Evolutionary conservation across 2,888 invertebrate species (phyloP), one percentile per base, ranked within the genome.

Genomic region (Rhagium mordax): DNA sequence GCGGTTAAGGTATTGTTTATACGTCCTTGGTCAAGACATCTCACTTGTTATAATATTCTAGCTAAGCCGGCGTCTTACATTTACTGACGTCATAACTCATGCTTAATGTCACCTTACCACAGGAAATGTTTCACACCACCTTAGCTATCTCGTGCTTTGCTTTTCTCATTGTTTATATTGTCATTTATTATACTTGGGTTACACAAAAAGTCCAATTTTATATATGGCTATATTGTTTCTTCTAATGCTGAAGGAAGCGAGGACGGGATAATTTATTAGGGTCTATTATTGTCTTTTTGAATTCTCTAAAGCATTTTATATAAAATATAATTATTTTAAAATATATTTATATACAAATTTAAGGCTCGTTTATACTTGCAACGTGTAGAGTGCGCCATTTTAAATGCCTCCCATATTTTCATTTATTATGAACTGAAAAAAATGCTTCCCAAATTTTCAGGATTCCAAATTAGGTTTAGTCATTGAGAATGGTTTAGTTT

Each of bases 21-120:
- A 78, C 75, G 79, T 79, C 79, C 80, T 81, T 78, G 79, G 77
- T 76, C 78, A 78, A 79, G 82, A 83, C 82, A 78, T 83, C 83
- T 83, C 83, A 84, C 83, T 84, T 83, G 82, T 83, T 84, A 82
- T 83, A 84, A 84, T 83, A 84, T 82, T 83, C 82, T 74, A 74
- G 80, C 81, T 83, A 84, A 84, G 82, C 83, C 80, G 81, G 74
- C 83, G 82, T 84, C 84, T 84, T 84, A 83, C 81, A 82, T 79
- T 81, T 83, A 83, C 79, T 84, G 84, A 83, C 82, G 83, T 84
- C 84, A 85, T 85, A 85, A 85, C 81, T 85, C 84, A 86, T 81
- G 84, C 84, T 86, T 85, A 86, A 82, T 81, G 86, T 85, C 86
- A 83, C 81, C 81, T 78, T 78, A 79, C 83, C 82, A 81, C 82